A percentile compares a stretch with the other conserved stretches of the same genome.
Evolutionary conservation across 1,140 invertebrate species (phyloP).

Genomic region (Cyclina sinensis): DNA sequence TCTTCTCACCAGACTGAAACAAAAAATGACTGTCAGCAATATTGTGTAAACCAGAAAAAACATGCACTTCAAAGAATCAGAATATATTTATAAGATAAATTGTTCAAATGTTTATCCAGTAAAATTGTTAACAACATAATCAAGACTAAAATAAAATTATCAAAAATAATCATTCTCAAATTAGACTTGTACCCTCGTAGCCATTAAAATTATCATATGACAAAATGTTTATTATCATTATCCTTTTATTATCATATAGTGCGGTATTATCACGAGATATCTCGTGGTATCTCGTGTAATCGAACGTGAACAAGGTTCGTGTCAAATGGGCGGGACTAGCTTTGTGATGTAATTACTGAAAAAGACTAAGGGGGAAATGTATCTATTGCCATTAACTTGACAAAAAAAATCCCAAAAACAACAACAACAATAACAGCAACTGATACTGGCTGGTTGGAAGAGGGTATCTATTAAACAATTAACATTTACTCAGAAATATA

Average conservation of each 20-base stretch:
- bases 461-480: no score
- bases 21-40: background rate
- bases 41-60: background rate
- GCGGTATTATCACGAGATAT: constrained; percentile 49
- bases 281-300: constrained; percentile 52
- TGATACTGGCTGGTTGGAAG: no score
- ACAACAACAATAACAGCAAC: no score
- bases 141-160: constrained; percentile 35
- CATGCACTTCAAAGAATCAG: background rate
- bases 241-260: constrained; percentile 37
- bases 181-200: background rate
- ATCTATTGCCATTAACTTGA: no score
- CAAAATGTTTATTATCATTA: constrained; percentile 52
- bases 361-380: no score
- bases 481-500: no score
- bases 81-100: constrained; percentile 29
- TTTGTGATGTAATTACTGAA: background rate
- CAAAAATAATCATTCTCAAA: constrained; percentile 40
- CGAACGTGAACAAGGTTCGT: constrained; percentile 43
- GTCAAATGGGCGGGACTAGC: constrained; percentile 28
- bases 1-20: background rate
- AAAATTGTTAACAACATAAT: background rate
- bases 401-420: no score
- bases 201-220: constrained; percentile 44
- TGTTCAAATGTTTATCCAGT: background rate